These are phyloP conservation scores for Numenius phaeopus DNA, from an alignment of 2,797 vertebrate species.

Conservation along the genomic window DNA sequence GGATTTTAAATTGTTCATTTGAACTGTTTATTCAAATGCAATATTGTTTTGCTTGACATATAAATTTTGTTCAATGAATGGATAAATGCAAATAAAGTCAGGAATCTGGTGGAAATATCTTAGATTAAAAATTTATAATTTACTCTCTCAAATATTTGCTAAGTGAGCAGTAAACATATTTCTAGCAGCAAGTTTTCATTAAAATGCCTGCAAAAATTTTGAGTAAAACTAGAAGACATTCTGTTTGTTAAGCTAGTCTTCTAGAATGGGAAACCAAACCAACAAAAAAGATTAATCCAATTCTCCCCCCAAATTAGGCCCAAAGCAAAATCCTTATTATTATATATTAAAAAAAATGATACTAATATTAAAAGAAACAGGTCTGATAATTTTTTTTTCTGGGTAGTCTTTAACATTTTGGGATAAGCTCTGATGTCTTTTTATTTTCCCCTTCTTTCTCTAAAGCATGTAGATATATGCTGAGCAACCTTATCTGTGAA, in stretches of 20 bases:
- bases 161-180: neutral
- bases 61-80: neutral
- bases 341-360: too few relatives aligned
- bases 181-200: neutral
- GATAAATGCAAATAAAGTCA: neutral
- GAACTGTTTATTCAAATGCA: neutral
- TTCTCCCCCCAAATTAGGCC: neutral
- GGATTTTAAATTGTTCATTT: neutral
- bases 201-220: neutral
- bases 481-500: neutral
- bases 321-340: neutral
- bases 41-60: neutral
- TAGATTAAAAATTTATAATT: constrained; percentile 26
- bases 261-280: neutral
- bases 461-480: neutral
- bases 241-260: neutral
- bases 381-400: neutral
- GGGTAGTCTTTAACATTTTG: neutral
- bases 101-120: neutral
- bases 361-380: neutral
- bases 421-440: neutral
- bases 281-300: neutral
- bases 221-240: neutral
- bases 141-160: neutral
- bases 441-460: neutral